Evolutionary conservation across 64 coral and sea anemone genomes (phyloP), one percentile per base, ranked within the genome.

Genomic region (Actinia equina): DNA sequence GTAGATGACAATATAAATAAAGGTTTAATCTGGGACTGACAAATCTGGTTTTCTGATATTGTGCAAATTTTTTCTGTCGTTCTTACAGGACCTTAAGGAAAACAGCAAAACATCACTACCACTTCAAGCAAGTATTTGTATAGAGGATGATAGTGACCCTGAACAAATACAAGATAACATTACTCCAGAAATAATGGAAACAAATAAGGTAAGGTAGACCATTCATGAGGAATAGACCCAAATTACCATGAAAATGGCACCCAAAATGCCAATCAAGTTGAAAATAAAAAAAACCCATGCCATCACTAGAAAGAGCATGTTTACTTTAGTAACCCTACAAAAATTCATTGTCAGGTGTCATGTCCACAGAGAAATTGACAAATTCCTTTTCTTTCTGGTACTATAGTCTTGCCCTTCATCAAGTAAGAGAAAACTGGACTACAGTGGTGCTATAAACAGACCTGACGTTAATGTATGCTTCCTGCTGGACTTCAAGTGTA

Each of bases 51-150:
- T 49, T 49, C 46, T 49, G 46, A 49, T 49, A 49, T 49, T 37
- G 30, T 37, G 30, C 30, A 37, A 37, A 49, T 49, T 49, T 8
- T 49, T 49, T 49, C 30, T 37, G 30, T 37, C 30, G 30, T 49
- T 74, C 69, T 74, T 27, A 41, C 12, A 74, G 69, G 26, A 41
- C 69, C 27, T 74, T 74, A 74, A 25, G 13, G 69, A 74, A 15
- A 74, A 74, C 11, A 15, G 26, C 11, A 74, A 81, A 52, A 81
- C 78, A 51, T 81, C 43, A 20, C 78, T 81, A 51, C 78, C 56
- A 4, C 83, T 85, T 9, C 83, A 85, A 63, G 56, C 52, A 63
- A 85, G 83, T 44, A 85, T 63, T 44, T 85, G 83, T 43, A 60
- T 85, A 17, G 83, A 85, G 41, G 41, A 85, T 85, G 83, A 60